phyloP scores from a whole-genome alignment of 1,140 invertebrate species.

The Dendroctonus valens region DNA sequence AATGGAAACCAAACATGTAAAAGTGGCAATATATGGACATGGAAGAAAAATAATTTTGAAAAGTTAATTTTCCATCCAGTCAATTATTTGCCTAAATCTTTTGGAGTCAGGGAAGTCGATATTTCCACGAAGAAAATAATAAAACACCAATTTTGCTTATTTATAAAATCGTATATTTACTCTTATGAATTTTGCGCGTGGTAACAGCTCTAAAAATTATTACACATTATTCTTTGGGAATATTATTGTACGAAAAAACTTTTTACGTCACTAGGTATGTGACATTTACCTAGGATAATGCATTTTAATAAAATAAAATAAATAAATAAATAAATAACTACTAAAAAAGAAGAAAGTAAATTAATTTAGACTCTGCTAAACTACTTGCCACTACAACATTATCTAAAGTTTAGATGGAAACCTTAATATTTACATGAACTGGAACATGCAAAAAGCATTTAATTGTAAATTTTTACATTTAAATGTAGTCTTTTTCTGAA shows the following conservation, averaged over 20 bases:
- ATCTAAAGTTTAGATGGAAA: slow-evolving; percentile 6
- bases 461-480: background rate
- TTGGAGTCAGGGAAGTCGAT: background rate
- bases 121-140: slow-evolving; percentile 15
- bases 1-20: slow-evolving; percentile 10
- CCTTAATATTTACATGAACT: slow-evolving; percentile 1
- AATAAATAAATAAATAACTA: slow-evolving; percentile 39
- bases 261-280: slow-evolving; percentile 39
- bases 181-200: slow-evolving; percentile 28
- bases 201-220: slow-evolving; percentile 1
- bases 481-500: slow-evolving; percentile 4
- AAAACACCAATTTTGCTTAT: slow-evolving; percentile 22
- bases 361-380: background rate
- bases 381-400: slow-evolving; percentile 3
- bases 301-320: slow-evolving; percentile 44
- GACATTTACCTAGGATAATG: slow-evolving; percentile 51
- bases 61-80: no score
- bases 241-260: slow-evolving; percentile 18
- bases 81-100: no score
- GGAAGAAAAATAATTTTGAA: background rate
- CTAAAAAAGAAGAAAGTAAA: slow-evolving; percentile 12
- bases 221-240: slow-evolving; percentile 17
- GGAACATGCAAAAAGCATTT: background rate
- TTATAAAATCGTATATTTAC: slow-evolving; percentile 37
- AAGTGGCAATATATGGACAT: slow-evolving; percentile 2